Evolutionary conservation across 2,797 vertebrate genomes (phyloP).

Genomic region (Heliangelus exortis): DNA sequence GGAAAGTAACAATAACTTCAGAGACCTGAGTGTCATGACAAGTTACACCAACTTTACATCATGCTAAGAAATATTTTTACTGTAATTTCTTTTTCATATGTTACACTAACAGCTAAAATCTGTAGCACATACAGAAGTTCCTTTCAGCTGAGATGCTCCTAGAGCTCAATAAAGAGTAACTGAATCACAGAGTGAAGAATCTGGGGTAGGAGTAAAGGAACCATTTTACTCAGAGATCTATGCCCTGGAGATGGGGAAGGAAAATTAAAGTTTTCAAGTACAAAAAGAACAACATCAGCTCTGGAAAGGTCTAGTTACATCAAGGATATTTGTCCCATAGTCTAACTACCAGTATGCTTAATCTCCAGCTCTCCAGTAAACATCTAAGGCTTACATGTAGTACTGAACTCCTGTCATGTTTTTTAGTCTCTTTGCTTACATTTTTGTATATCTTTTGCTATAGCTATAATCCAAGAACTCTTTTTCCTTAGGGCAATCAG

Average conservation of each 20-base stretch:
- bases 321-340: background rate
- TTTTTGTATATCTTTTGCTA: background rate
- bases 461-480: background rate
- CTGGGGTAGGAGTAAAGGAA: background rate
- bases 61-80: background rate
- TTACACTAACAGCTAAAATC: background rate
- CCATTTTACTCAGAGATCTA: background rate
- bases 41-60: background rate
- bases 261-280: background rate
- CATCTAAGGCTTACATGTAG: background rate
- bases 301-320: background rate
- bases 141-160: background rate
- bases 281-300: background rate
- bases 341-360: background rate
- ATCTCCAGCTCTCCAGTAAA: background rate
- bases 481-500: background rate
- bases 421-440: background rate
- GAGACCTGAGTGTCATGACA: background rate
- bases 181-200: background rate
- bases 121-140: background rate
- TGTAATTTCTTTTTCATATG: background rate
- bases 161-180: background rate
- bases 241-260: background rate
- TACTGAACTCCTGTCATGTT: background rate
- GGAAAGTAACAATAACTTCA: slow-evolving; percentile 23